Evolutionary conservation across 2,797 vertebrate species (phyloP), one percentile per base, ranked within the genome.

Genomic region (Orestias chungarensis): DNA sequence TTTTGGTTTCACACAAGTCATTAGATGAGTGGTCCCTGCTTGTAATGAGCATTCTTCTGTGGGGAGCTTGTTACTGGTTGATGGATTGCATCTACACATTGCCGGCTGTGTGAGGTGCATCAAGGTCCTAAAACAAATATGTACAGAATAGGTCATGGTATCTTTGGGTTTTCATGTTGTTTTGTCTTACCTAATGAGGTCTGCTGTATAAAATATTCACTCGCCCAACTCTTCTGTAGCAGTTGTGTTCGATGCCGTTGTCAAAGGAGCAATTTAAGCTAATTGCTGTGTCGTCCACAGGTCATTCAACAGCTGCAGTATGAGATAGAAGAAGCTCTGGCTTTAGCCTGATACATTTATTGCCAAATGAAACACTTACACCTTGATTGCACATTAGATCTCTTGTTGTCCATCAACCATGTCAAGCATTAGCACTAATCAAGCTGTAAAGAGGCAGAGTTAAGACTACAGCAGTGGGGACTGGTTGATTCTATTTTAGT

Each of bases 371-470:
- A 88, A 84, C 85, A 83, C 74, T 84, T 86, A 83, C 20, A 75
- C 78, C 85, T 81, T 84, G 79, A 77, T 70, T 85, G 79, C 75
- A 78, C 82, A 69, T 76, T 67, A 74, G 80, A 70, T 68, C 70
- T 72, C 67, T 47, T 64, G 46, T 64, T 70, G 42, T 31, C 31
- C 57, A 15, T 17, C 78, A 82, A 57, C 65, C 66, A 72, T 59
- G 72, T 79, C 79, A 25, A 67, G 79, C 84, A 87, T 89, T 82
- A 89, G 71, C 80, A 89, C 90, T 89, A 78, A 87, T 93, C 91
- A 90, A 66, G 75, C 77, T 66, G 64, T 78, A 83, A 86, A 83
- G 72, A 88, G 3, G 33, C 17, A 33, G 82, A 76, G 85, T 75
- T 20, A 84, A 73, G 66, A 71, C 29, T 66, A 50, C 35, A 40